A percentile compares a stretch with the other conserved stretches of the same genome.
Conservation (phyloP, 2,888 invertebrate genomes). For the Mamestra brassicae region DNA sequence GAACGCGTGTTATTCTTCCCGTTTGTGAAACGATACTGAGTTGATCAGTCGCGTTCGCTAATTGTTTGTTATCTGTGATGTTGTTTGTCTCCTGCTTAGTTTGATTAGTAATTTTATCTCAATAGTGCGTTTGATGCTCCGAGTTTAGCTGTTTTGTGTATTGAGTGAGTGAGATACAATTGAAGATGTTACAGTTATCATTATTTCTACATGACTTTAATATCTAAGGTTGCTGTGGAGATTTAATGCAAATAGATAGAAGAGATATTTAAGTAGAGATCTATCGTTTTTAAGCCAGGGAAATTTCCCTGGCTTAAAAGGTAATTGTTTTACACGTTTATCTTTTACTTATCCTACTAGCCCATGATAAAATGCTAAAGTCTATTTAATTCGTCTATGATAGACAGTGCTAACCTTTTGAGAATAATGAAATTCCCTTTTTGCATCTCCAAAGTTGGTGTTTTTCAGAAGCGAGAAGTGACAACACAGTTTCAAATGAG, state of each 20-base stretch:
- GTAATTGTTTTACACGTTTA: too few relatives aligned
- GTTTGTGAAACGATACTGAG: conserved; percentile 29
- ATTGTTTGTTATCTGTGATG: conserved; percentile 21
- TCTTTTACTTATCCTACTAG: background rate
- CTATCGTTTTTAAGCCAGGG: too few relatives aligned
- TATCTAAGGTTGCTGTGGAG: too few relatives aligned
- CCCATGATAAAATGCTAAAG: background rate
- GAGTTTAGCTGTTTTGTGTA: background rate
- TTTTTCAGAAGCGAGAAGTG: background rate
- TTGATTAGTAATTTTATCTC: conserved; percentile 14
- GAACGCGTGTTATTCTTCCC: conserved; percentile 16
- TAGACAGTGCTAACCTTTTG: background rate
- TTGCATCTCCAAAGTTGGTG: too few relatives aligned
- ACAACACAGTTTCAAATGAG: background rate
- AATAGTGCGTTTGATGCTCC: background rate
- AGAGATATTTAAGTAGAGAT: too few relatives aligned
- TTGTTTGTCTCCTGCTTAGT: conserved; percentile 21
- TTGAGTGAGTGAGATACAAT: background rate
- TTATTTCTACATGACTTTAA: too few relatives aligned
- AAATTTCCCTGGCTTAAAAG: too few relatives aligned
- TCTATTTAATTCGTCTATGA: too few relatives aligned
- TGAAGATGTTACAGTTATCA: background rate
- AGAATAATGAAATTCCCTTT: background rate
- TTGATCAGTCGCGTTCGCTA: conserved; percentile 11
- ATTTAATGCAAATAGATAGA: too few relatives aligned